Evolutionary conservation across 2,797 vertebrate genomes (phyloP).

Genomic region (Clarias pachynema): DNA sequence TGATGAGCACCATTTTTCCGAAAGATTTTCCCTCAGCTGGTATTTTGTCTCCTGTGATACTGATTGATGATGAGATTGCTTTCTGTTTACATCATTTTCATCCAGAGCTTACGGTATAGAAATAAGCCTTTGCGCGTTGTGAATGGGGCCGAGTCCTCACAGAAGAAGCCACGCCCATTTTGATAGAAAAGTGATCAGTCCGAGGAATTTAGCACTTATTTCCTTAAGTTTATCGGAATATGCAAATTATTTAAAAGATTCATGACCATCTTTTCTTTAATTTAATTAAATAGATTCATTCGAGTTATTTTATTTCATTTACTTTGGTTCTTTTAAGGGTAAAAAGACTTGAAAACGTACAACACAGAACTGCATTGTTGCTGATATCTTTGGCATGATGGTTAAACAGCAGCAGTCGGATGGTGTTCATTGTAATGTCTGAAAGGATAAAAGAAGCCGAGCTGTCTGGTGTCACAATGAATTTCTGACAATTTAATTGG

Average conservation of each 20-base stretch:
- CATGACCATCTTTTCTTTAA: no score
- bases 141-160: background rate
- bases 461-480: conserved; percentile 16
- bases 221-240: background rate
- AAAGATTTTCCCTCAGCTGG: background rate
- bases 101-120: background rate
- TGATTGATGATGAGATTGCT: conserved; percentile 3
- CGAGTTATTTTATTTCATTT: no score
- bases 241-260: background rate
- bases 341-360: background rate
- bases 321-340: no score
- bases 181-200: background rate
- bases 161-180: background rate
- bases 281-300: no score
- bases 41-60: background rate
- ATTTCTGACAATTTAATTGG: conserved; percentile 30
- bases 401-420: conserved; percentile 6
- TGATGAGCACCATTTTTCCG: background rate
- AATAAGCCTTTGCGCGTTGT: background rate
- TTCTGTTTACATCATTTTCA: background rate
- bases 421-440: background rate
- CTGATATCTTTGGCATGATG: conserved; percentile 12
- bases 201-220: background rate
- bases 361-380: conserved; percentile 1
- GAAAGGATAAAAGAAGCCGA: conserved; percentile 18